A percentile compares a stretch with the other conserved stretches of the same genome.
These are phyloP conservation scores for Zaprionus inermis DNA, from an alignment of 1,140 invertebrate species.

Conservation along the genomic window DNA sequence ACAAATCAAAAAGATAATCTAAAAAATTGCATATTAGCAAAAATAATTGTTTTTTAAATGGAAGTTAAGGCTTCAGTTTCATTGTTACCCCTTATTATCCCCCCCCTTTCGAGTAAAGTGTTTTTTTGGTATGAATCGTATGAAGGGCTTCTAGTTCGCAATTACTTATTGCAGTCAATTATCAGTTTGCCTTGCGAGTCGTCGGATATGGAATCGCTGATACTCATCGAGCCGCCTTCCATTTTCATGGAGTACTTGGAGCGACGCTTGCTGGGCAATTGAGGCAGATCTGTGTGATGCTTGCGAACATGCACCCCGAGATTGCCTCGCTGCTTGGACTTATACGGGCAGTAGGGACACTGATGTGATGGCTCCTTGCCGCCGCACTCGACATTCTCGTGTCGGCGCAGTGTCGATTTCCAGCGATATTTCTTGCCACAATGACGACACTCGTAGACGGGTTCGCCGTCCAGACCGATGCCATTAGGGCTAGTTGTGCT, in stretches of 20 bases:
- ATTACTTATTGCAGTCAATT: constrained; percentile 73
- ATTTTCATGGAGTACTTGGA: constrained; percentile 78
- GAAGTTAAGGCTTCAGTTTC: constrained; percentile 25
- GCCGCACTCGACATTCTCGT: constrained; percentile 94
- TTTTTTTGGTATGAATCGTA: constrained; percentile 60
- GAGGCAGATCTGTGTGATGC: constrained; percentile 86
- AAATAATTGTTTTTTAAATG: constrained; percentile 17
- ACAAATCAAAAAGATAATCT: constrained; percentile 29
- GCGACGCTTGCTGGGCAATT: constrained; percentile 81
- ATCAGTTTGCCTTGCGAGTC: constrained; percentile 78
- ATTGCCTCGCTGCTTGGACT: constrained; percentile 91
- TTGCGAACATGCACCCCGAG: constrained; percentile 91
- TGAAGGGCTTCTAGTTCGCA: neutral
- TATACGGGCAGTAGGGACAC: constrained; percentile 92
- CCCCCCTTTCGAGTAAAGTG: neutral
- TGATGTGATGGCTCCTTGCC: constrained; percentile 92
- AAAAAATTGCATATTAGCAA: constrained; percentile 14
- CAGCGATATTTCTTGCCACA: constrained; percentile 92
- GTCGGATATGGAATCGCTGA: constrained; percentile 69
- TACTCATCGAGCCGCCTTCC: constrained; percentile 32
- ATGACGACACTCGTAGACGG: constrained; percentile 90
- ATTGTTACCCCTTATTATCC: constrained; percentile 6
- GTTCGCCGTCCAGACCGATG: constrained; percentile 86
- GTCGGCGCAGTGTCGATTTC: constrained; percentile 92
- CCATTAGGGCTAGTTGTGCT: constrained; percentile 70